Percentiles rank a stretch among this genome's conserved stretches.
Conservation (phyloP, 2,888 invertebrate species). For the Julus scandinavius region DNA sequence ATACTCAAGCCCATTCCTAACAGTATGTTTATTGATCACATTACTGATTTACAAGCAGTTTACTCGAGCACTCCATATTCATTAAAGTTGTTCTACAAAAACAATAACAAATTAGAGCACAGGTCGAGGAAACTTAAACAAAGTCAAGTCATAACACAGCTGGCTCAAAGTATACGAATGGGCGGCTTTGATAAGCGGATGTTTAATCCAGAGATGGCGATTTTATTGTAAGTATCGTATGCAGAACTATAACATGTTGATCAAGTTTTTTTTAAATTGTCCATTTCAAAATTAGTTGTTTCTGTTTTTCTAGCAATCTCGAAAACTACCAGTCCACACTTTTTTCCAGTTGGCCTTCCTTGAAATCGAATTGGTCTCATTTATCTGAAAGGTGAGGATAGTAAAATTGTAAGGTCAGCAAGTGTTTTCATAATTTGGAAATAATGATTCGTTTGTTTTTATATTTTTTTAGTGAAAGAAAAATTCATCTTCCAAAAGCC, state of each 20-base stretch:
- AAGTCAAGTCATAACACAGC: not conserved
- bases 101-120: not conserved
- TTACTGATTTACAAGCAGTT: not conserved
- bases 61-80: not conserved
- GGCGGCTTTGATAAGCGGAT: conserved; percentile 49
- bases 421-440: not conserved
- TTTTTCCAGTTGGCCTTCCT: conserved; percentile 30
- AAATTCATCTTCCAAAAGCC: not conserved
- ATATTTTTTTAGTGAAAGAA: not conserved
- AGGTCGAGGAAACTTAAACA: not conserved
- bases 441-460: not conserved
- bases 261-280: not conserved
- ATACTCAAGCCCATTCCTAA: not conserved
- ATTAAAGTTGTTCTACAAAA: not conserved
- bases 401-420: not conserved
- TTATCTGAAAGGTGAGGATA: not conserved
- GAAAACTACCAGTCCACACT: not conserved
- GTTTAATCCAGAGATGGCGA: conserved; percentile 42
- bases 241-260: not conserved
- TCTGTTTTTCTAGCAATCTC: not conserved
- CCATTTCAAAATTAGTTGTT: no score
- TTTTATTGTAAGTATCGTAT: conserved; percentile 13
- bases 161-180: conserved; percentile 28
- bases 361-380: conserved; percentile 16
- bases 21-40: not conserved